Base-by-base conservation (phyloP, 2,797 vertebrate species). In the Hipposideros larvatus region DNA sequence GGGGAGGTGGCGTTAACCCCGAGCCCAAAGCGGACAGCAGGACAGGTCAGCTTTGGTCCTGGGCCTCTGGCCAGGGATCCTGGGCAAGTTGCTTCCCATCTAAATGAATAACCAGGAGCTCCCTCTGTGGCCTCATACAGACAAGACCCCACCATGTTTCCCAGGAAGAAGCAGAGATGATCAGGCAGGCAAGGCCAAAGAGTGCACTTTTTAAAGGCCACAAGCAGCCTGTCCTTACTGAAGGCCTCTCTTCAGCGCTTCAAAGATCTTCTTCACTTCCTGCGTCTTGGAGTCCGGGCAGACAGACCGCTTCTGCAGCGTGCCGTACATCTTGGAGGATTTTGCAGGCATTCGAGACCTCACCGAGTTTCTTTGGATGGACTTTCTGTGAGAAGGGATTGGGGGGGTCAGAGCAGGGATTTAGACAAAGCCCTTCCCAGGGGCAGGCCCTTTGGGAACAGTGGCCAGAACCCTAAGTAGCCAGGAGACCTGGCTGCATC, bases 181-280 rank as follows among this genome's bases (percentile, higher is more conserved):
- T 28, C 18, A 4, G 7, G 61, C 28, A 4, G 55, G 46, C 0
- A 0, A 31, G 0, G 41, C 2, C 11, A 4, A n/a, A 51, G 37
- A 24, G 34, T 0, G 2, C 1, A 0, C n/a, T 31, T 6, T 75
- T 46, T 0, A 96, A 74, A 65, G 59, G n/a, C 18, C 0, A 1
- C 46, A 4, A 0, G 1, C 10, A 1, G 37, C 31, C 21, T 1
- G 2, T 95, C 68, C 99, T 98, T 99, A 99, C 99, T 99, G 99
- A 87, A 99, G 99, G 96, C 99, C 99, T 98, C 98, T 99, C 95
- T 99, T 99, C 96, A 99, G 98, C 2, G 99, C 99, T 95, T 99
- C 99, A 95, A 99, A 99, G 97, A 99, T 98, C 96, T 97, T 98
- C 98, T 99, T 99, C 94, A 99, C 99, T 96, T 99, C 99, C 88